A percentile compares a stretch with the other conserved stretches of the same genome.
phyloP scores from a whole-genome alignment of 2,113 vertebrate genomes.

The Crypturellus undulatus region DNA sequence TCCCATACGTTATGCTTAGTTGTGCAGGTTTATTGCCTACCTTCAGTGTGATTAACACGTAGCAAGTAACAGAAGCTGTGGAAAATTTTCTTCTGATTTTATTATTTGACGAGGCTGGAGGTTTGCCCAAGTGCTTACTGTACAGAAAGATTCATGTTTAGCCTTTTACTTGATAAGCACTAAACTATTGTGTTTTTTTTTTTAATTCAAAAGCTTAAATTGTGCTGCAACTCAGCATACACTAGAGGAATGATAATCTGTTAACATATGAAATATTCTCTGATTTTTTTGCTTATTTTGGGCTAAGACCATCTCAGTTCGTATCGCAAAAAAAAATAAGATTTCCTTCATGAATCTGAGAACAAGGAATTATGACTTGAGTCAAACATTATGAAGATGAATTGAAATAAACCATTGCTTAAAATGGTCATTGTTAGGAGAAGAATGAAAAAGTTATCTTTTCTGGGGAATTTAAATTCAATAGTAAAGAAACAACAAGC shows the following conservation, averaged over 20 bases:
- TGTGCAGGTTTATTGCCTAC: not conserved
- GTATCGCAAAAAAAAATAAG: not conserved
- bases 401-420: not conserved
- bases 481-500: not conserved
- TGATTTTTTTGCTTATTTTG: not conserved
- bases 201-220: not conserved
- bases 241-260: not conserved
- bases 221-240: not conserved
- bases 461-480: not conserved
- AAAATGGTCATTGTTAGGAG: not conserved
- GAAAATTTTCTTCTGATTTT: not conserved
- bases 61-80: not conserved
- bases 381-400: not conserved
- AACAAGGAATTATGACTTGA: not conserved
- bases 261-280: not conserved
- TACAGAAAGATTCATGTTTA: not conserved
- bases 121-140: not conserved
- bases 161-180: not conserved
- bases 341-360: not conserved
- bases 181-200: not conserved
- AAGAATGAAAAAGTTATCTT: not conserved
- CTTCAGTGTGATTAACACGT: not conserved
- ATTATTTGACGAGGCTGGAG: not conserved
- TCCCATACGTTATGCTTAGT: not conserved
- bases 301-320: not conserved